Evolutionary conservation across 2,113 vertebrate species (phyloP), one percentile per base, ranked within the genome.

Genomic region (Solenodon paradoxus): DNA sequence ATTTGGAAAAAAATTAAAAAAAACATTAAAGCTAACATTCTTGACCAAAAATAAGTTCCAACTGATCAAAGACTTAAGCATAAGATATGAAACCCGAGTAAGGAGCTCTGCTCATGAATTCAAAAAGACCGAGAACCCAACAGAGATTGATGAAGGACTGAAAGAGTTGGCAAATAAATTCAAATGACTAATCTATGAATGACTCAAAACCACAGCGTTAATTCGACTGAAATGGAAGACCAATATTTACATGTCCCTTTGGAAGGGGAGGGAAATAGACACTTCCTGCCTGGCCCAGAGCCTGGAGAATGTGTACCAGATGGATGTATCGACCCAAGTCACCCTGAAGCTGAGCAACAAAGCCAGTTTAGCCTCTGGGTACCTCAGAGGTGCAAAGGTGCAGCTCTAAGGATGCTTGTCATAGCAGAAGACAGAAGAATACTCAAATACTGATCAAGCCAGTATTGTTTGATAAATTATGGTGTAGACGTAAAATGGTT

Each of bases 261-360:
- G 47, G 38, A 55, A 61, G 32, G 24, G 38, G 11, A 24, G 45
- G 13, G 63, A 47, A 93, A 28, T 24, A 17, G 26, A 7, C 7
- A 22, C 5, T n/a, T 35, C 11, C 12, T 28, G 32, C n/a, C 45
- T 30, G 38, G 47, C 9, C 81, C 55, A 61, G 9, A 11, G 32
- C 3, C 0, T 19, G 35, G 17, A 26, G 15, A 32, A 51, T 15
- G 10, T 22, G 35, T 4, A 38, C 4, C 40, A 45, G 0, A 2
- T 4, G 47, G 35, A n/a, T n/a, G 38, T 45, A 47, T 28, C 32
- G 38, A 47, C 49, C 57, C 71, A 95, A 72, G 74, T 24, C 35
- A 71, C 2, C 38, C 26, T 16, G 20, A n/a, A n/a, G n/a, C n/a
- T 42, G 40, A 26, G 40, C 42, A 79, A n/a, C 64, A 47, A 1